Evolutionary conservation across 2,797 vertebrate genomes (phyloP), one percentile per base, ranked within the genome.

Genomic region (Tauraco hartlaubi): DNA sequence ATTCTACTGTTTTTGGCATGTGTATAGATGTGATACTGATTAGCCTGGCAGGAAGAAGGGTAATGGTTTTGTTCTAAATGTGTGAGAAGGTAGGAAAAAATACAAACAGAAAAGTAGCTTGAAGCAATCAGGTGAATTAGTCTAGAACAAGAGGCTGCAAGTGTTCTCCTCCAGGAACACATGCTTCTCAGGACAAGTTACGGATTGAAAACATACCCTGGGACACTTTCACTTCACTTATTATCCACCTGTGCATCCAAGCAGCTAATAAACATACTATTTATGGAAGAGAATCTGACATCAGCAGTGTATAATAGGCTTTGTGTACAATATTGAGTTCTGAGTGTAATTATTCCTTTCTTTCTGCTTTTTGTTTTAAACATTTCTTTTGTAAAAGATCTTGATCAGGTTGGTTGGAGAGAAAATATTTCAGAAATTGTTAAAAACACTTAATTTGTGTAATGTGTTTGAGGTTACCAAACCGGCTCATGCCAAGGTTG

Each of bases 11-110:
- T 78, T 95, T 48, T 46, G 63, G 31, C 23, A 15, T 26, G 31
- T 44, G 44, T 83, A 4, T 64, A 35, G 58, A 80, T 33, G 19
- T 75, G 66, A 62, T 48, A 31, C 16, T 54, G 55, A 28, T 41
- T 29, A 81, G 39, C 11, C 29, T 85, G 62, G 75, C 94, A 76
- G 66, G 39, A 61, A 35, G 81, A 33, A 85, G 31, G 59, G 48
- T 73, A 62, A 18, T 64, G 51, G 15, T 71, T 81, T 84, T 55
- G 82, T 73, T 91, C 68, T 77, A 25, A 41, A 61, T 51, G 62
- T 89, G 67, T 74, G 69, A 91, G 89, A 81, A 90, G 58, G 85
- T 84, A 69, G 92, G 51, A 91, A 95, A 91, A 90, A 89, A 86
- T 63, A 46, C 67, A 85, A 86, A 63, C 15, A 52, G 63, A 41